These are phyloP conservation scores for Neodontobutis hainanensis DNA, from an alignment of 2,113 vertebrate species.

Conservation along the genomic window DNA sequence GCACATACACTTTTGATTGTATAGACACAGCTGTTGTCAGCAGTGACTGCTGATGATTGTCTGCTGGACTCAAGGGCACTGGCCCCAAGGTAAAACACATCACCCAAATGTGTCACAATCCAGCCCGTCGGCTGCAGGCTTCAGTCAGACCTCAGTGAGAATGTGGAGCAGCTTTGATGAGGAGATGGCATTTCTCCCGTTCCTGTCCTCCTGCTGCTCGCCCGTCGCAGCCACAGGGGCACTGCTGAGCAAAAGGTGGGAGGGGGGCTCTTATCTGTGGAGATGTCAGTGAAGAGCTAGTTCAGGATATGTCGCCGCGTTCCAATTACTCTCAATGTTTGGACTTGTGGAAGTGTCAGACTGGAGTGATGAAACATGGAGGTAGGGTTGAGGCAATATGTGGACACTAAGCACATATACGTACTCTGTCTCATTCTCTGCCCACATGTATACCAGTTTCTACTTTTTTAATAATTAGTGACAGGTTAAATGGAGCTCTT, in stretches of 20 bases:
- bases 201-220: slow-evolving; percentile 20
- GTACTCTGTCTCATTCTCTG: too few species aligned
- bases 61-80: slow-evolving; percentile 38
- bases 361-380: slow-evolving; percentile 14
- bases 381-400: slow-evolving; percentile 8
- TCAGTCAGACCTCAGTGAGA: slow-evolving; percentile 55
- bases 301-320: slow-evolving; percentile 10
- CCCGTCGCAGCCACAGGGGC: slow-evolving; percentile 26
- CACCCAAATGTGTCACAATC: slow-evolving; percentile 68
- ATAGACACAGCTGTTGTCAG: slow-evolving; percentile 10
- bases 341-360: slow-evolving; percentile 36
- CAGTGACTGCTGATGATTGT: slow-evolving; percentile 36
- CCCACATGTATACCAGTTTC: too few species aligned
- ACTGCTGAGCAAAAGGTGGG: slow-evolving; percentile 3
- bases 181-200: slow-evolving; percentile 50
- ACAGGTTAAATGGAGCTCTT: too few species aligned
- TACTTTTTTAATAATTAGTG: too few species aligned
- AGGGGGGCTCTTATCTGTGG: slow-evolving; percentile 24
- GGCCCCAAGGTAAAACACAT: slow-evolving; percentile 62
- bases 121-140: slow-evolving; percentile 40
- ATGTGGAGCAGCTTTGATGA: slow-evolving; percentile 59
- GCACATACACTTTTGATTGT: background rate
- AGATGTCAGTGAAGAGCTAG: slow-evolving; percentile 35
- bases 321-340: slow-evolving; percentile 29
- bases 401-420: slow-evolving; percentile 31